Base-by-base conservation (phyloP, 1,140 invertebrate species). In the Sycophaga agraensis region DNA sequence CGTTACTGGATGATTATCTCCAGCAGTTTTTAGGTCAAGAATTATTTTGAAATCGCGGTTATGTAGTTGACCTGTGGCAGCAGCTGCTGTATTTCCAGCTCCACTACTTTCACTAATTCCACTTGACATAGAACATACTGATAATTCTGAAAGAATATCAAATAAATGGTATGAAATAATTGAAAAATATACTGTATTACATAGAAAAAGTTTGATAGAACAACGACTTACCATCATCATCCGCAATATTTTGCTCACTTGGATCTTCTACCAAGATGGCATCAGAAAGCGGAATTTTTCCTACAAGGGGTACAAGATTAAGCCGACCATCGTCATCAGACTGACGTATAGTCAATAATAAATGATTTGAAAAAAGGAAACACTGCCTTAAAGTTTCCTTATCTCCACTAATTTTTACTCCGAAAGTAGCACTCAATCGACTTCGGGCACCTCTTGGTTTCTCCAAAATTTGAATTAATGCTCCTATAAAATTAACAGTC, bases 1-100 rank as follows among this genome's bases (percentile, higher is more conserved):
- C 8, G 82, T 84, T 5, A 85, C 72, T 61, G 85, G 82, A 11
- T 85, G 54, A 28, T 54, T 64, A 17, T 64, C 82, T 70, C 77
- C 85, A 63, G 81, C 84, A 31, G 68, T 74, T 77, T 91, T 91
- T 14, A 86, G 82, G 71, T 93, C 91, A 12, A 93, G 82, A 42
- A 94, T 85, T 53, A 96, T 86, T 82, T 94, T 94, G 76, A 97
- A 96, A 75, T 97, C 93, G 48, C 92, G 85, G 63, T 90, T 91
- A 73, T 91, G 89, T 69, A 90, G 58, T 83, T 76, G 64, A 5
- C 45, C 45, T 76, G 76, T 35, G 83, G 81, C 60, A 69, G 46
- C 70, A 43, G 72, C 12, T 58, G 46, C 4, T 19, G 35, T 70
- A 51, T 72, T 76, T 17, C 77, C 77, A 49, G 67, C 70, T 28